Evolutionary conservation across 2,797 vertebrate genomes (phyloP).

Genomic region (Antrozous pallidus): DNA sequence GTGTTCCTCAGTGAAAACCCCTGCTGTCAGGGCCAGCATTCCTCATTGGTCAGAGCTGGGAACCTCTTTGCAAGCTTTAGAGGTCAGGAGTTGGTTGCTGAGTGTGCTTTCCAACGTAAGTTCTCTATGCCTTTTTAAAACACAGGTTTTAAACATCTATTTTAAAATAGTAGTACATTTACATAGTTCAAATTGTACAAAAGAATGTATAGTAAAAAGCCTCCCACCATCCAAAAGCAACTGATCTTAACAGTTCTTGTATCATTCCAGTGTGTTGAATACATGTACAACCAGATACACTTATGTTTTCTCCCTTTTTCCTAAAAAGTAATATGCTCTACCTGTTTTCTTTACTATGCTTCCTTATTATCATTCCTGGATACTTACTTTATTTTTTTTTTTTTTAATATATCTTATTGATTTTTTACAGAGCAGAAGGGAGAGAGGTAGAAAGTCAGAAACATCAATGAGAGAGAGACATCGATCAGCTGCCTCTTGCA

Average conservation of each 20-base stretch:
- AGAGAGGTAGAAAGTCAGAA: too few species aligned
- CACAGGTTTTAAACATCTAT: background rate
- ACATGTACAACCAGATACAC: background rate
- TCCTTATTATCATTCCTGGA: background rate
- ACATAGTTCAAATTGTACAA: background rate
- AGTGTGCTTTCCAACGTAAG: background rate
- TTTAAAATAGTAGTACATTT: background rate
- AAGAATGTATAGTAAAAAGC: background rate
- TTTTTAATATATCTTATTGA: too few species aligned
- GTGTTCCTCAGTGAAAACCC: background rate
- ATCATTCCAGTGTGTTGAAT: background rate
- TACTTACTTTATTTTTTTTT: background rate
- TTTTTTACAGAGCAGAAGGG: too few species aligned
- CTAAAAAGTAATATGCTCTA: background rate
- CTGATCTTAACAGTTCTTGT: background rate
- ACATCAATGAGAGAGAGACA: too few species aligned
- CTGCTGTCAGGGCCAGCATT: background rate
- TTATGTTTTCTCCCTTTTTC: background rate
- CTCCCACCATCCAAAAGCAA: background rate
- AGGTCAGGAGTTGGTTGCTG: background rate
- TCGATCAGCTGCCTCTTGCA: too few species aligned
- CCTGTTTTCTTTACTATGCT: background rate
- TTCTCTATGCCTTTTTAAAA: background rate
- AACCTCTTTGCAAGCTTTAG: background rate
- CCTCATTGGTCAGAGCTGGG: background rate